Conservation (phyloP, 2,888 invertebrate genomes). For the Drosophila prostipennis region DNA sequence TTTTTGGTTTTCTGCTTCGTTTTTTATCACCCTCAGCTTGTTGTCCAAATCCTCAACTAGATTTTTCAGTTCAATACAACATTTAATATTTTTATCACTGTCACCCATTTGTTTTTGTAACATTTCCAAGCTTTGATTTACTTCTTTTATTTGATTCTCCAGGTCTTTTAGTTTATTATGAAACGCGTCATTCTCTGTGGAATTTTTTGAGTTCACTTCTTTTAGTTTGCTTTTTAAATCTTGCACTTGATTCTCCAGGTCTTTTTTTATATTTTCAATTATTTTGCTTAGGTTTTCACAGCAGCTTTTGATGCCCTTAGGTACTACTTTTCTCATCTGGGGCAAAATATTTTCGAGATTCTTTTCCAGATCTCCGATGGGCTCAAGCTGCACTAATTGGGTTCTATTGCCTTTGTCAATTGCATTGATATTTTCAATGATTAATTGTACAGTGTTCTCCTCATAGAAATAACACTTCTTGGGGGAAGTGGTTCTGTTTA, state of each 20-base stretch:
- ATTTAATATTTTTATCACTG: background rate
- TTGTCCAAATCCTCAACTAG: slow-evolving; percentile 17
- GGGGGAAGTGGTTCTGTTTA: slow-evolving; percentile 4
- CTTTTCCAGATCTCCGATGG: slow-evolving; percentile 41
- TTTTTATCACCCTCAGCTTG: background rate
- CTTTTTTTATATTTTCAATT: slow-evolving; percentile 21
- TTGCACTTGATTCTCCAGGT: slow-evolving; percentile 7
- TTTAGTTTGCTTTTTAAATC: background rate
- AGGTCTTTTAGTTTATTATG: slow-evolving; percentile 7
- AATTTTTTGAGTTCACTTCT: background rate
- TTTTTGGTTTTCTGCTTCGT: background rate
- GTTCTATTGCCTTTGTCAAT: slow-evolving; percentile 1
- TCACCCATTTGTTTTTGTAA: slow-evolving; percentile 16
- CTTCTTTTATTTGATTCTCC: slow-evolving; percentile 1
- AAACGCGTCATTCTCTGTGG: background rate
- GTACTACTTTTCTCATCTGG: slow-evolving; percentile 8
- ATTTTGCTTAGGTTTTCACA: slow-evolving; percentile 25
- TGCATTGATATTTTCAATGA: slow-evolving; percentile 28
- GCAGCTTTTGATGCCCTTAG: slow-evolving; percentile 32
- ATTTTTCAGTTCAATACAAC: slow-evolving; percentile 30
- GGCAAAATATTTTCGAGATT: slow-evolving; percentile 49
- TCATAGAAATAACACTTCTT: slow-evolving; percentile 54
- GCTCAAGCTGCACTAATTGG: background rate
- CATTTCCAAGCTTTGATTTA: slow-evolving; percentile 2
- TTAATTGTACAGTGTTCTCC: slow-evolving; percentile 17